Base-by-base conservation (phyloP, 2,888 invertebrate genomes). In the Ichneumoninae sp. region DNA sequence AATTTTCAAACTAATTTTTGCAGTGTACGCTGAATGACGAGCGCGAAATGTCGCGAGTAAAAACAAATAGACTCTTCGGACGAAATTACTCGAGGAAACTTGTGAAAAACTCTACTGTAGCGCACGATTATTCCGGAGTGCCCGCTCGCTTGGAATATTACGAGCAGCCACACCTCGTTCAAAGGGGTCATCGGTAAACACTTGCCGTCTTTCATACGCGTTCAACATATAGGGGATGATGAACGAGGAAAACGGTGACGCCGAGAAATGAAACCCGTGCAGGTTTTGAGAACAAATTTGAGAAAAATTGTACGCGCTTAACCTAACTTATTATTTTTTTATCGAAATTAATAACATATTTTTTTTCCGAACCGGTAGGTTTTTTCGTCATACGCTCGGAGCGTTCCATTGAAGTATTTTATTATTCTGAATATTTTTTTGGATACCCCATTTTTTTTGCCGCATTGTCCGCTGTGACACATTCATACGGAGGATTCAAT, bases 141-240 rank as follows among this genome's bases (percentile, higher is more conserved):
- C 62, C 16, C 7, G 33, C 30, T 62, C 30, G 62, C 26, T 30
- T 26, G 62, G 62, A 62, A 62, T 33, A 62, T 62, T 62, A 33
- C 62, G 30, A 62, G 62, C 33, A 33, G 54, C 62, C 62, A 33
- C 62, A 62, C 62, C 62, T 62, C 62, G 33, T 33, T 62, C 33
- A 62, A 26, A 40, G 26, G 30, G 33, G 62, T 62, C 62, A 62
- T 62, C 62, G 26, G 30, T 33, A 62, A 16, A 62, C 54, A 8
- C 30, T 62, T 30, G 16, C 62, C 30, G 7, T 26, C 62, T 62
- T 33, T 62, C 30, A 62, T 62, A 62, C 62, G 62, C 30, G 26
- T 30, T 22, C 19, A 54, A 54, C 54, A n/a, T 54, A 54, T 54
- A 22, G 40, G 40, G 40, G 40, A 40, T 6, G 40, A 40, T 6